Base-by-base conservation (phyloP, 2,888 invertebrate species). In the Lathronympha strigana region DNA sequence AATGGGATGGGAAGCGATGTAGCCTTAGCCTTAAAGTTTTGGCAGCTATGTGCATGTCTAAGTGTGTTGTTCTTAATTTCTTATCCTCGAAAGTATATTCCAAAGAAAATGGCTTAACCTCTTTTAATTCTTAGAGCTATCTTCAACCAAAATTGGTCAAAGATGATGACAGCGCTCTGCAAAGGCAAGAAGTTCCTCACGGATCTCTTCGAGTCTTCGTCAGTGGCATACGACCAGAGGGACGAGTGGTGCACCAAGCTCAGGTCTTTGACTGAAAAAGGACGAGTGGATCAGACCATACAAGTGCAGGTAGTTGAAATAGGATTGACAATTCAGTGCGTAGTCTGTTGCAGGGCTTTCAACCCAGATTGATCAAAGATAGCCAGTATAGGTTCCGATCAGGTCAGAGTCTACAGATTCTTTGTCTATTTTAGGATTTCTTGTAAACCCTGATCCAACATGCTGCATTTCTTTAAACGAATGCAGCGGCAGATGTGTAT, bases 161-260 rank as follows among this genome's bases (percentile, higher is more conserved):
- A 94, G 75, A 88, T 96, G 76, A 90, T 95, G 15, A 66, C 69
- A 15, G 84, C 80, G 0, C 73, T 91, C 0, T 67, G 74, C 1
- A 88, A 83, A 63, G 95, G 96, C n/a, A 95, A 96, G 80, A 94
- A 94, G 78, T 94, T 95, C 74, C 95, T 96, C 75, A 93, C 94
- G 19, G 96, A 96, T 73, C 88, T 96, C 21, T 96, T 97, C 67
- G 96, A 97, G 77, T 95, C 95, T 50, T 95, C 97, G 0, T 96
- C 95, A 11, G 89, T 95, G 55, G 95, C 96, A 0, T 97, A 96
- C 73, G 96, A 96, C 79, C 95, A 96, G 82, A 85, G 96, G 66
- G 96, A 94, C 76, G 94, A 95, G 74, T 94, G 94, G 91, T 92
- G 93, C 73, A 86, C 93, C 55, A 96, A 96, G 83, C 93, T 97